A percentile compares a stretch with the other conserved stretches of the same genome.
These are phyloP conservation scores for Heliocidaris erythrogramma DNA, from an alignment of 35 echinoderm and acorn worm genomes.

Conservation along the genomic window DNA sequence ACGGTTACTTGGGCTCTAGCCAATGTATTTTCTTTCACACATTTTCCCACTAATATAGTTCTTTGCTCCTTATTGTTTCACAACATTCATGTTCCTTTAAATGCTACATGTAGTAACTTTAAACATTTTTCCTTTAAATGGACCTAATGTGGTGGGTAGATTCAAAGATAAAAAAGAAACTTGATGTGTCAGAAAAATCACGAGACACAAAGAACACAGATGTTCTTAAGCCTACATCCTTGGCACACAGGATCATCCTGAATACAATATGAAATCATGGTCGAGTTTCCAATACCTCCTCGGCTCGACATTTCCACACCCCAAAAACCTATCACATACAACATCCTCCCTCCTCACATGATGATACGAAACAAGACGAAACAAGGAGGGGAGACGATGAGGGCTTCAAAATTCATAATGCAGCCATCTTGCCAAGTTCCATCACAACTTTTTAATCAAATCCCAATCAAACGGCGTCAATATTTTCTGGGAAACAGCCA, in stretches of 20 bases:
- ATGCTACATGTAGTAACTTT: neutral
- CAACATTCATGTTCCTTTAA: neutral
- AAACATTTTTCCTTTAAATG: neutral
- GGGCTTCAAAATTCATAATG: conserved; percentile 24
- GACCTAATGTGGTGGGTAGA: neutral
- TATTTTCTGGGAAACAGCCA: conserved; percentile 35
- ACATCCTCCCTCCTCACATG: neutral
- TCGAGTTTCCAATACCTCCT: neutral
- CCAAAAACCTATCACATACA: conserved; percentile 1
- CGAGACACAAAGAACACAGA: neutral
- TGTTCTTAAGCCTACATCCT: neutral
- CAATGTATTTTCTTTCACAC: neutral
- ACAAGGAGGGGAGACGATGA: neutral
- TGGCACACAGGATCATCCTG: neutral
- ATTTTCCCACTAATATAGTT: neutral
- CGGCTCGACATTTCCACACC: neutral
- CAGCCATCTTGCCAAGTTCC: conserved; percentile 31
- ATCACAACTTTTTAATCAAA: conserved; percentile 45
- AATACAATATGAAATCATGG: neutral
- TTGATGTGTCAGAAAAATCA: neutral
- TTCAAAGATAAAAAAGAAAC: neutral
- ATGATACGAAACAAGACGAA: neutral
- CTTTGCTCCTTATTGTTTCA: neutral
- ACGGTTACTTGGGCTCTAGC: neutral
- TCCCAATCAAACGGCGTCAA: conserved; percentile 35